Evolutionary conservation across 2,113 vertebrate genomes (phyloP).

Genomic region (Grus americana): DNA sequence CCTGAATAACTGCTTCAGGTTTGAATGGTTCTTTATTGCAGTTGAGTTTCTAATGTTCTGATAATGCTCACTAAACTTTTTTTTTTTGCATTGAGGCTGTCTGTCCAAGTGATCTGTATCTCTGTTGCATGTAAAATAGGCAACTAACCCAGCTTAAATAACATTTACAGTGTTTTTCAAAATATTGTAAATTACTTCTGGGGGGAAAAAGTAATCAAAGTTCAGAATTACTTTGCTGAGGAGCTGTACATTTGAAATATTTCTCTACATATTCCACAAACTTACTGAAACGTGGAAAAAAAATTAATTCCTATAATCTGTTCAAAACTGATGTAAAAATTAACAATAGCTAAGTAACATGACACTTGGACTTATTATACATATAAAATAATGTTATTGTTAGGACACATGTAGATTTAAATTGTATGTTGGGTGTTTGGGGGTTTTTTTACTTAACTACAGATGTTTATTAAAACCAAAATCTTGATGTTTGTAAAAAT

Average conservation of each 20-base stretch:
- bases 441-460: not conserved
- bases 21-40: not conserved
- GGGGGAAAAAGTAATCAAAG: not conserved
- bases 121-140: not conserved
- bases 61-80: not conserved
- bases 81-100: not conserved
- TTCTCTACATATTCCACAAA: not conserved
- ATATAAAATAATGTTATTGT: not conserved
- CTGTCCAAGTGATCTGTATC: not conserved
- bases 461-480: not conserved
- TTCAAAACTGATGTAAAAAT: not conserved
- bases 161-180: not conserved
- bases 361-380: not conserved
- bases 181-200: not conserved
- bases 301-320: not conserved
- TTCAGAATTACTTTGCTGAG: not conserved
- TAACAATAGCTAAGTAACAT: not conserved
- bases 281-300: not conserved
- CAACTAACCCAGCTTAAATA: not conserved
- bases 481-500: not conserved
- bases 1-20: not conserved
- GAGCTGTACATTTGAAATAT: not conserved
- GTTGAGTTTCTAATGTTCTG: not conserved
- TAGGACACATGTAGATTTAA: not conserved
- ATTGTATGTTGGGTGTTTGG: not conserved